These are phyloP conservation scores for Archivesica marissinica DNA, from an alignment of 1,140 invertebrate genomes.

Conservation along the genomic window DNA sequence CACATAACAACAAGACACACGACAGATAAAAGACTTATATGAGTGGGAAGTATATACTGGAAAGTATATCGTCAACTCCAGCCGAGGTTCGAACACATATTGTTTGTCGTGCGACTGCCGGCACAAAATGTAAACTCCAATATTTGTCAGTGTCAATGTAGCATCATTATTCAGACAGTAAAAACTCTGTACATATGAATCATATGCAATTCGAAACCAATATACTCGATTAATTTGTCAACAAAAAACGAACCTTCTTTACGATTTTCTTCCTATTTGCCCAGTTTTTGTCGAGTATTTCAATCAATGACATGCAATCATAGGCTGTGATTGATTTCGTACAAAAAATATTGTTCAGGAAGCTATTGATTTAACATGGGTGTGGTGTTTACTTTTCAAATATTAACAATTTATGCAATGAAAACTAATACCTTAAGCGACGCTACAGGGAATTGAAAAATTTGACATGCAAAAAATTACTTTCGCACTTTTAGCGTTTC, in stretches of 20 bases:
- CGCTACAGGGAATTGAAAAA: background rate
- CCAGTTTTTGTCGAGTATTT: constrained; percentile 22
- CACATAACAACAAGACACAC: no score
- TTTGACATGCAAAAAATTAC: constrained; percentile 6
- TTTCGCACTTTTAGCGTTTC: background rate
- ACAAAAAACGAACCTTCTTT: background rate
- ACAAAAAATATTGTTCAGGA: background rate
- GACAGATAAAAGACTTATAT: no score
- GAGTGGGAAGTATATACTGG: no score
- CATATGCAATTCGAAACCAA: constrained; percentile 12
- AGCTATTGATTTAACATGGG: constrained; percentile 31
- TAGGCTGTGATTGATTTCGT: constrained; percentile 34
- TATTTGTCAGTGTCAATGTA: no score
- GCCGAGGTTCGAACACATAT: no score
- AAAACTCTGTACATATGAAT: no score
- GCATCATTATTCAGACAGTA: no score
- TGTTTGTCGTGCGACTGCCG: no score
- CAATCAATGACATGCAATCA: constrained; percentile 26
- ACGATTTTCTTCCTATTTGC: background rate
- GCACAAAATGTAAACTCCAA: no score
- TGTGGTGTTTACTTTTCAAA: constrained; percentile 38
- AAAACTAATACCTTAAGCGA: constrained; percentile 2
- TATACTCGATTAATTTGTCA: constrained; percentile 13
- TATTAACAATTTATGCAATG: background rate
- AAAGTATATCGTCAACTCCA: no score